Conservation (phyloP, 2,888 invertebrate species). For the Globia sparganii region DNA sequence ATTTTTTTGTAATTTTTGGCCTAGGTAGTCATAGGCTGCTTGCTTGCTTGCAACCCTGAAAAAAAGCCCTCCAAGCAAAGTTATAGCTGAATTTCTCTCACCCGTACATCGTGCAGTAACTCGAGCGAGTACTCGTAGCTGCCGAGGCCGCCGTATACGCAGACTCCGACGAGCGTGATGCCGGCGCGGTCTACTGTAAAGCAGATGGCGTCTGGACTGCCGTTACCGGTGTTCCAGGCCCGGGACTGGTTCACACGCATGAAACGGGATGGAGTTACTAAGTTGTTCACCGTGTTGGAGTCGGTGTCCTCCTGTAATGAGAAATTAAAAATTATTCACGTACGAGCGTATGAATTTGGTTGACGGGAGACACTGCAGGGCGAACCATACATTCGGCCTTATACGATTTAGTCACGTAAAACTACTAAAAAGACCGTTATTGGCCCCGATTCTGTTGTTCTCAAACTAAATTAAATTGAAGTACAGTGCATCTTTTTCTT, state of each 20-base stretch:
- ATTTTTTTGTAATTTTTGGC: not conserved
- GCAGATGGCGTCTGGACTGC: conserved; percentile 98
- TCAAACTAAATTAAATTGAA: no score
- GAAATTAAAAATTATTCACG: not conserved
- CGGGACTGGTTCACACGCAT: conserved; percentile 96
- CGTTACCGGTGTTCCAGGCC: conserved; percentile 99
- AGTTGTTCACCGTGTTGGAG: conserved; percentile 93
- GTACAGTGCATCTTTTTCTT: no score
- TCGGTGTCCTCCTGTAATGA: conserved; percentile 92
- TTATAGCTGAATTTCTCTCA: conserved; percentile 57
- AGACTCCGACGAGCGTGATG: conserved; percentile 94
- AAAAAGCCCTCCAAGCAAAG: not conserved
- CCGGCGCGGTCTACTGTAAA: conserved; percentile 89
- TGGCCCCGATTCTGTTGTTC: no score
- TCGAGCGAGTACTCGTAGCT: conserved; percentile 98
- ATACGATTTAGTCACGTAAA: not conserved
- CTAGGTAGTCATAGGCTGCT: no score
- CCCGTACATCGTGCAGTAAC: conserved; percentile 92
- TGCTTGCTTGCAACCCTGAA: not conserved
- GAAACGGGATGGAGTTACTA: conserved; percentile 97
- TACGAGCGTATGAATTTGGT: not conserved
- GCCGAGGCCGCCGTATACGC: conserved; percentile 97
- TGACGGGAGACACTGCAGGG: not conserved
- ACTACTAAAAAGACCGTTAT: not conserved
- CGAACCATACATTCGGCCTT: not conserved